Evolutionary conservation across 2,113 vertebrate genomes (phyloP).

Genomic region (Cheilinus undulatus): DNA sequence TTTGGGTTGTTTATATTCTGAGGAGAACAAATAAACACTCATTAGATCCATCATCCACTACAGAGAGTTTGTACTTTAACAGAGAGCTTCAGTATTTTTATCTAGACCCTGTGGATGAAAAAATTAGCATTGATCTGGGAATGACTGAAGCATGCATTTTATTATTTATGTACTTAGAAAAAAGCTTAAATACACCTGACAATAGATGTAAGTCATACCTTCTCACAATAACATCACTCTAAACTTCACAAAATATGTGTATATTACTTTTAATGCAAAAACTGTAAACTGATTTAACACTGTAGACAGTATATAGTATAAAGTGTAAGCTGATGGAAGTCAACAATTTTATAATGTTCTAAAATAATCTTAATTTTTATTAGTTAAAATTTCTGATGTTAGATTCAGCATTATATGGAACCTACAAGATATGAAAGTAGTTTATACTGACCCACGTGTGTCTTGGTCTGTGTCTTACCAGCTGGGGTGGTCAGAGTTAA

Average conservation of each 20-base stretch:
- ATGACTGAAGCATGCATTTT: conserved; percentile 18
- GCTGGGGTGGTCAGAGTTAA: conserved; percentile 89
- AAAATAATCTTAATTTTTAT: conserved; percentile 8
- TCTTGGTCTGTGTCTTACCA: conserved; percentile 82
- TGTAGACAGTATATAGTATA: too few species aligned
- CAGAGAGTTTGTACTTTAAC: conserved; percentile 7
- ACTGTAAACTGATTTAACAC: too few species aligned
- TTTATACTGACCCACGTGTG: conserved; percentile 58
- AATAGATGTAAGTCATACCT: not conserved
- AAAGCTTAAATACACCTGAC: not conserved
- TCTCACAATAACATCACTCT: not conserved
- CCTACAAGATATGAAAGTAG: conserved; percentile 31
- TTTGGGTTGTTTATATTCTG: conserved; percentile 89
- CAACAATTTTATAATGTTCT: not conserved
- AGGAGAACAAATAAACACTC: conserved; percentile 26
- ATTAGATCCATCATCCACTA: not conserved
- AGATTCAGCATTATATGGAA: conserved; percentile 2
- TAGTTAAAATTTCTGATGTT: conserved; percentile 8
- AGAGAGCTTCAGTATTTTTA: not conserved
- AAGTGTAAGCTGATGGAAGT: too few species aligned
- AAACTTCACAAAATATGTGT: not conserved
- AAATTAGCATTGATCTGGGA: not conserved
- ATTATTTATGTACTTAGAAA: not conserved
- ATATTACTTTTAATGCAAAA: not conserved
- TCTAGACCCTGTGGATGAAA: not conserved